Base-by-base conservation (phyloP, 2,113 vertebrate genomes). In the Stegostoma tigrinum region DNA sequence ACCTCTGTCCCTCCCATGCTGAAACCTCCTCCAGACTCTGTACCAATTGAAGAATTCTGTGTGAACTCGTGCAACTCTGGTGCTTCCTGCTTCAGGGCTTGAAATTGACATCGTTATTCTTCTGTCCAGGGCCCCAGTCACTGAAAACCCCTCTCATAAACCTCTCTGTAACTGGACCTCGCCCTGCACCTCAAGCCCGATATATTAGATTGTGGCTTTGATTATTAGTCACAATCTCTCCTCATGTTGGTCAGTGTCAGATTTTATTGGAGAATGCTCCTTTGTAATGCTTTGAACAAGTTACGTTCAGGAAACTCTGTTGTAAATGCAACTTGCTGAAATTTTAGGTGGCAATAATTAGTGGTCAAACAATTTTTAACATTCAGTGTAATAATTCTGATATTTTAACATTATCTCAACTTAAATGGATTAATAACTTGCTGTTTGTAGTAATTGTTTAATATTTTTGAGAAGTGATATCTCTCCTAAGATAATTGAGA, bases 361-460 rank as follows among this genome's bases (percentile, higher is more conserved):
- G 24, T 42, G n/a, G 78, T 42, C n/a, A 83, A 83, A 83, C n/a
- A 38, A 42, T 83, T 42, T 38, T 42, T 83, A 38, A n/a, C 5
- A 38, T 83, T 83, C 2, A 38, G 42, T n/a, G 75, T 78, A 78
- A 83, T 42, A 38, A 83, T 87, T 30, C 86, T 55, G 4, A 23
- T 30, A 89, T 89, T 89, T 89, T 48, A 87, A 87, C 85, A 6
- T 61, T 27, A 12, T 30, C 19, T 7, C 7, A 8, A 12, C 34
- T 89, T 55, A 14, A 89, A 89, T 17, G 24, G 27, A 52, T 42
- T 45, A 83, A 42, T 19, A 42, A 5, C 17, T 80, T 17, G n/a
- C 98, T 98, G 97, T 21, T 70, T 70, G n/a, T 34, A 52, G 85
- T n/a, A 23, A 23, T 94, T 67, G 91, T n/a, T 66, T 68, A 42